Base-by-base conservation (phyloP, 92 coral and sea anemone genomes). In the Umimayanthus chanpuru region DNA sequence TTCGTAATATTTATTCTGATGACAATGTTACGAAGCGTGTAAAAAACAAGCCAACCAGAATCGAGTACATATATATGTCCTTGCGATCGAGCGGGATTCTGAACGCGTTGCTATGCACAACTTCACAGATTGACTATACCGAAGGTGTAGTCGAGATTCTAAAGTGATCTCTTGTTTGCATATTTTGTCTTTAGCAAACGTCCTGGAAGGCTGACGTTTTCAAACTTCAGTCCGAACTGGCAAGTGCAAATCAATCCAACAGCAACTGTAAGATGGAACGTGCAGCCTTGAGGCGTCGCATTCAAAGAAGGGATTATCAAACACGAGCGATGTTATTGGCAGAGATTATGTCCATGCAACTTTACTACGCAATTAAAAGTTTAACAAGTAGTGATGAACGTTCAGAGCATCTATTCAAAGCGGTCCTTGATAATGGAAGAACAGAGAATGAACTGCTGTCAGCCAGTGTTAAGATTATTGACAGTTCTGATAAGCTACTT, bases 321-420 rank as follows among this genome's bases (percentile, higher is more conserved):
- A 89, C 97, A 32, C 92, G 92, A 73, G 85, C 91, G 80, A 88
- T 93, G 11, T 76, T 96, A 15, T 90, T 96, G 21, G 89, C 94
- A 38, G 99, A 96, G 38, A 81, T 96, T 25, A 82, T 95, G 65
- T 95, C 99, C 0, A 95, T 94, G 99, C 99, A 96, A 53, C 88
- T 96, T 4, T 96, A 91, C 87, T 94, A 96, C 85, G 90, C 97
- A 15, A 36, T 96, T 21, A 91, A 86, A 79, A 89, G 85, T 66
- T 25, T 90, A 49, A 89, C 95, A 6, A 87, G 88, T 20, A 87
- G 90, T 20, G 77, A 86, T 18, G 43, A 32, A 23, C 44, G 29
- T 44, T 64, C 61, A 38, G 41, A 68, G 40, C 49, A 44, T 12
- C 66, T 56, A 16, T 29, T 14, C 18, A 79, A 79, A n/a, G 58